A percentile compares a stretch with the other conserved stretches of the same genome.
phyloP scores from a whole-genome alignment of 2,113 vertebrate species.

The Gadus macrocephalus region DNA sequence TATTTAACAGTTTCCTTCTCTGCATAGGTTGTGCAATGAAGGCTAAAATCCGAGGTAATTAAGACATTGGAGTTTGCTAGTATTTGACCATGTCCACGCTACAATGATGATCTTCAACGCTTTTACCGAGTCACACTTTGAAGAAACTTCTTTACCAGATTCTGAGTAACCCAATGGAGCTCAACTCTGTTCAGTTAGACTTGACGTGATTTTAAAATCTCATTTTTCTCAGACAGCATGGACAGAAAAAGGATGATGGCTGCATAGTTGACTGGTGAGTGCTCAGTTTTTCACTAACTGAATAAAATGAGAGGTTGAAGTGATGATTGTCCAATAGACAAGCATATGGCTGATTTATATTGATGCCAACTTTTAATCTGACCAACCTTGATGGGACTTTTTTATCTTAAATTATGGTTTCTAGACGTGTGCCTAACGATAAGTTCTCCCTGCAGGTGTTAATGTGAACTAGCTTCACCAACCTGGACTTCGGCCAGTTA shows the following conservation, averaged over 20 bases:
- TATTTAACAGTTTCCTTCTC: background rate
- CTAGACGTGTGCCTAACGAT: too few species aligned
- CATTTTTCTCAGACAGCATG: background rate
- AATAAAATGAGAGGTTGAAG: background rate
- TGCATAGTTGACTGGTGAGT: too few species aligned
- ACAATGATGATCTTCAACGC: conserved; percentile 79
- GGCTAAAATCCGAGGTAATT: background rate
- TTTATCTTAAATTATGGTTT: too few species aligned
- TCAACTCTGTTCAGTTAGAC: background rate
- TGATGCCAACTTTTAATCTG: conserved; percentile 43
- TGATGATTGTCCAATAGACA: conserved; percentile 55
- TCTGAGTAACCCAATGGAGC: conserved; percentile 72
- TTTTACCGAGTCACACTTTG: conserved; percentile 78
- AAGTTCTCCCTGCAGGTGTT: too few species aligned
- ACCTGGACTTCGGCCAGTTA: background rate
- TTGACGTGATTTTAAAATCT: too few species aligned
- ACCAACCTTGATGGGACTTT: background rate
- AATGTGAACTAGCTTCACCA: too few species aligned
- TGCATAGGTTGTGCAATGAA: background rate
- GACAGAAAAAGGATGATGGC: background rate
- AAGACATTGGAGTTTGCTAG: too few species aligned
- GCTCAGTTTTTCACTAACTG: too few species aligned
- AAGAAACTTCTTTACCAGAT: conserved; percentile 67
- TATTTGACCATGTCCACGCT: conserved; percentile 44
- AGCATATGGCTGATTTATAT: conserved; percentile 62